Base-by-base conservation (phyloP, 1,140 invertebrate species). In the Eueides isabella region DNA sequence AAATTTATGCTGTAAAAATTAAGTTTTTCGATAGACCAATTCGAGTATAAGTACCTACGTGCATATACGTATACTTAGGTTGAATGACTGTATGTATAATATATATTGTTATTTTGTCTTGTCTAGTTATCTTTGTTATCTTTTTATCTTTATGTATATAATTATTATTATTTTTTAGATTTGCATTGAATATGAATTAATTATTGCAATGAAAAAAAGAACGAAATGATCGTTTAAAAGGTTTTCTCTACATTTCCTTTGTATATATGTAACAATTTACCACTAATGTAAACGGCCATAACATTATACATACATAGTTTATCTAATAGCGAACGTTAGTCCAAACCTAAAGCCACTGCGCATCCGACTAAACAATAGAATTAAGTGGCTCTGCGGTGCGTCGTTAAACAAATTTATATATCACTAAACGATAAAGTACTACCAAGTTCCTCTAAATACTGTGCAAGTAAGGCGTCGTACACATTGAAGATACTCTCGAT, bases 391-490 rank as follows among this genome's bases (percentile, higher is more conserved):
- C 68, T 68, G 65, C 70, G 33, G 65, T 44, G 71, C 67, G 62
- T 67, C 67, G 75, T 74, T 75, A 68, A 73, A 71, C 73, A 75
- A 81, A 82, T 82, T 80, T 80, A 80, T 80, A 78, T 76, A 79
- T 74, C 75, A 76, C 70, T 76, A 75, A 80, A 76, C 79, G 82
- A 84, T 82, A 79, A 84, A 82, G 80, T 82, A 76, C 69, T 76
- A 80, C 71, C 79, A 81, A 78, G 78, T 81, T 81, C 71, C 77
- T 71, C 73, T 78, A 61, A 72, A 66, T 72, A 72, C 63, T 31
- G 29, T 33, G 61, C 64, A 61, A 29, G 48, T 55, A 19, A 23
- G 19, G 48, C 48, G n/a, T 6, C 19, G 48, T 23, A 1, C 12
- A 55, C 23, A 26, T 19, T 55, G n/a, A 26, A 23, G 6, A 23